phyloP scores from a whole-genome alignment of 2,888 invertebrate species.

The Liopterus haemorrhoidalis region DNA sequence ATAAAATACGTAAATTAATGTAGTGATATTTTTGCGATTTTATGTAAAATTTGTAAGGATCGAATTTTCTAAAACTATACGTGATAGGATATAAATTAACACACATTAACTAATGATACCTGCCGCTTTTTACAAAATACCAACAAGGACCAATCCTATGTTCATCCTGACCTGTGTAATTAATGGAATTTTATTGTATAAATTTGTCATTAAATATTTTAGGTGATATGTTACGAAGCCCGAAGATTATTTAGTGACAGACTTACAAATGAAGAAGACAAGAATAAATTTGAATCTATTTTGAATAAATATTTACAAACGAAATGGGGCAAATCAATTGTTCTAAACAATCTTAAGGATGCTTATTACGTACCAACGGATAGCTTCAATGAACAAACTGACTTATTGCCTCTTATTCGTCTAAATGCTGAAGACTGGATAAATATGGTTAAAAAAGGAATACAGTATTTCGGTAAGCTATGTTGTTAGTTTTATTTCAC shows the following conservation, averaged over 20 bases:
- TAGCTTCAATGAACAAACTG: constrained; percentile 26
- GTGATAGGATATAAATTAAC: too few species aligned
- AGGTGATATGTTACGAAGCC: constrained; percentile 72
- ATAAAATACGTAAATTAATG: too few species aligned
- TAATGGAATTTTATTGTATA: background rate
- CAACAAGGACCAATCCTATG: too few species aligned
- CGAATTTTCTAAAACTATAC: too few species aligned
- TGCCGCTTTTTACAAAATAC: too few species aligned
- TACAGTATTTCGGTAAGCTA: constrained; percentile 59
- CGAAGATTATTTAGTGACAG: constrained; percentile 69
- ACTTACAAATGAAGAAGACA: constrained; percentile 60
- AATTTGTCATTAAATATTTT: constrained; percentile 24
- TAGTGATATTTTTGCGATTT: too few species aligned
- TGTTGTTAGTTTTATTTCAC: constrained; percentile 12
- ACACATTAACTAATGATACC: too few species aligned
- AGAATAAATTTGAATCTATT: constrained; percentile 58
- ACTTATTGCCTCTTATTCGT: constrained; percentile 32
- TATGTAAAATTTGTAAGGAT: too few species aligned
- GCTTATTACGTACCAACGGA: constrained; percentile 38
- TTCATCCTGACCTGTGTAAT: too few species aligned
- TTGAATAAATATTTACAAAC: constrained; percentile 50
- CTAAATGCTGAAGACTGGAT: constrained; percentile 56
- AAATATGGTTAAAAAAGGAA: constrained; percentile 55
- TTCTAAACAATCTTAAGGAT: constrained; percentile 30
- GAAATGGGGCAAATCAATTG: constrained; percentile 39